phyloP scores from a whole-genome alignment of 2,888 invertebrate species.

The Baronia brevicornis region DNA sequence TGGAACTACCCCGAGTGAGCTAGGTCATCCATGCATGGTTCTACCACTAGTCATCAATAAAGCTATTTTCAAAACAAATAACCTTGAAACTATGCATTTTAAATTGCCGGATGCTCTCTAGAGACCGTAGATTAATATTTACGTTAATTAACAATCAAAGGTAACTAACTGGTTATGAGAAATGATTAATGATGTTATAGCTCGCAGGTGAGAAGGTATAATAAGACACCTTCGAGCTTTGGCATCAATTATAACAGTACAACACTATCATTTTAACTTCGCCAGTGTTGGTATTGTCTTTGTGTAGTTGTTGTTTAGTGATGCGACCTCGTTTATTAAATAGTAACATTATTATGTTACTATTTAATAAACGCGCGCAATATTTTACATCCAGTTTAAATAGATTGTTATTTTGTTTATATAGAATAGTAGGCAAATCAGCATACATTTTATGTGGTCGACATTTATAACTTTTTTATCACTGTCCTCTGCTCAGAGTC shows the following conservation, averaged over 20 bases:
- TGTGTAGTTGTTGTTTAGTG: constrained; percentile 15
- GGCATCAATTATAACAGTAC: constrained; percentile 8
- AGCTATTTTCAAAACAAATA: not conserved
- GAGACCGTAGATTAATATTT: constrained; percentile 4
- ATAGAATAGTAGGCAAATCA: no score
- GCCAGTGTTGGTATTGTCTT: constrained; percentile 19
- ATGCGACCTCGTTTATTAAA: constrained; percentile 1
- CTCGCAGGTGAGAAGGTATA: constrained; percentile 4
- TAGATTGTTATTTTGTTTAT: no score
- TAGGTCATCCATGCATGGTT: no score
- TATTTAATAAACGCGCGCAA: no score
- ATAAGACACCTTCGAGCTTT: constrained; percentile 7
- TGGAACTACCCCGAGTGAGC: no score
- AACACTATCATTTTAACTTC: constrained; percentile 17
- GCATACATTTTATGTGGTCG: no score
- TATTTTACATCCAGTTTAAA: no score
- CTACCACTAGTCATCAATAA: not conserved
- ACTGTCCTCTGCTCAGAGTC: no score
- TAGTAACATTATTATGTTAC: not conserved
- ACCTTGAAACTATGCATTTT: constrained; percentile 1
- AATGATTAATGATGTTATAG: constrained; percentile 13
- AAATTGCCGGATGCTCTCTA: not conserved
- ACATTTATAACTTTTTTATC: no score
- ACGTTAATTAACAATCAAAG: constrained; percentile 13
- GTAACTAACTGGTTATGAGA: constrained; percentile 8